Base-by-base conservation (phyloP, 2,797 vertebrate species). In the Eulemur albifrons region DNA sequence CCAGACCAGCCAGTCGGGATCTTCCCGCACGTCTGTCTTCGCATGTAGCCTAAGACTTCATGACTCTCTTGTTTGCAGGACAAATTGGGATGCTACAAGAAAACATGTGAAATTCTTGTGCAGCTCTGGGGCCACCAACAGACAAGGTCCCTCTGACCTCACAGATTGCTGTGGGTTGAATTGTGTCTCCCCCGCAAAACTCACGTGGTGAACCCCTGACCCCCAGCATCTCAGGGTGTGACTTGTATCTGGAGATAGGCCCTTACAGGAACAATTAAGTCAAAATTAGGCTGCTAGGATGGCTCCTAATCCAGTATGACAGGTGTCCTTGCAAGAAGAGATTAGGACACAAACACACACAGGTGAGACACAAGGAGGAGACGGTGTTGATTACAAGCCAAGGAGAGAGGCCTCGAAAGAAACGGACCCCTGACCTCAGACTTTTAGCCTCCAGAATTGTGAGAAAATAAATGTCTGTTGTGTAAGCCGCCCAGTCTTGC, bases 291-390 rank as follows among this genome's bases (percentile, higher is more conserved):
- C 2, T 45, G 0, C 23, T 38, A 32, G 3, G 25, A 9, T 63
- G 38, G 43, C 2, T 27, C 88, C 32, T 4, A 15, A 32, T 32
- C 73, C 3, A 20, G 1, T 9, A 75, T 2, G 50, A 35, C 57
- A 4, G 25, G 27, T 6, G 32, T 38, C 32, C 67, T 88, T 35
- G 25, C 3, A 30, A 8, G 45, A 67, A 25, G 50, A 80, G 5
- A 17, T 10, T 32, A 17, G 65, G 35, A 77, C 7, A 0, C 1
- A 40, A 40, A 5, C 21, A 69, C 17, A 20, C 6, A 40, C 32
- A 48, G 17, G 27, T 14, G 20, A 43, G 23, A 2, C 15, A 5
- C 52, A 54, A 0, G 0, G 1, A 7, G 14, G 14, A 32, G 1
- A 5, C 2, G 10, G 1, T 23, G 3, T 18, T 63, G 25, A 12